A percentile compares a stretch with the other conserved stretches of the same genome.
These are phyloP conservation scores for Pristiophorus japonicus DNA, from an alignment of 2,113 vertebrate species.

Conservation along the genomic window DNA sequence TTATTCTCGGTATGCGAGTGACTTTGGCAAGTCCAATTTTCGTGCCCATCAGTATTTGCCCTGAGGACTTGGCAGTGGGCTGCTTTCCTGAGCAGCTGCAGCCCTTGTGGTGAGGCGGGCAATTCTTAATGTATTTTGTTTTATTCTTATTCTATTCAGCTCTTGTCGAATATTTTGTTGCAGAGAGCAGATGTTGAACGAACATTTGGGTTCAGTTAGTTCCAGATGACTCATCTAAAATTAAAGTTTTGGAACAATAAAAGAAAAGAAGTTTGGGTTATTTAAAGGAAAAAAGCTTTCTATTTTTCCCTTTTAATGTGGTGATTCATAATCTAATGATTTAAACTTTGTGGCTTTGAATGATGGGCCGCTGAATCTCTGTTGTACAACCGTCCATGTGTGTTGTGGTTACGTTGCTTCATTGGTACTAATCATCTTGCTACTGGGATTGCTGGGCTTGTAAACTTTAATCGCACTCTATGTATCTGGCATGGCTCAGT, in stretches of 20 bases:
- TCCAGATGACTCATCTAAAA: conserved; percentile 16
- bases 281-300: not conserved
- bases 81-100: not conserved
- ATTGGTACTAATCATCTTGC: not conserved
- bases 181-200: conserved; percentile 8
- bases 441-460: not conserved
- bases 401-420: not conserved
- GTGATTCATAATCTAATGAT: not conserved
- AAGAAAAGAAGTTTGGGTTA: not conserved
- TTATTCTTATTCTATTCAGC: not conserved
- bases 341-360: not conserved
- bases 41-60: not conserved
- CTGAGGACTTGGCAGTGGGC: not conserved
- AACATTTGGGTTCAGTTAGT: conserved; percentile 20
- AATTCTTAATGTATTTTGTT: not conserved
- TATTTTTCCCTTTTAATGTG: not conserved
- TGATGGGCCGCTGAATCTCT: not conserved
- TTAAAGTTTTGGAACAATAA: not conserved
- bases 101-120: not conserved
- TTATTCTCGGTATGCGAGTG: not conserved
- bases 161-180: not conserved
- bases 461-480: not conserved
- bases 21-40: not conserved
- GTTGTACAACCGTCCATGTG: not conserved
- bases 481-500: not conserved